A percentile compares a stretch with the other conserved stretches of the same genome.
Conservation (phyloP, 2,113 vertebrate species). For the Psilopsiagon aurifrons region DNA sequence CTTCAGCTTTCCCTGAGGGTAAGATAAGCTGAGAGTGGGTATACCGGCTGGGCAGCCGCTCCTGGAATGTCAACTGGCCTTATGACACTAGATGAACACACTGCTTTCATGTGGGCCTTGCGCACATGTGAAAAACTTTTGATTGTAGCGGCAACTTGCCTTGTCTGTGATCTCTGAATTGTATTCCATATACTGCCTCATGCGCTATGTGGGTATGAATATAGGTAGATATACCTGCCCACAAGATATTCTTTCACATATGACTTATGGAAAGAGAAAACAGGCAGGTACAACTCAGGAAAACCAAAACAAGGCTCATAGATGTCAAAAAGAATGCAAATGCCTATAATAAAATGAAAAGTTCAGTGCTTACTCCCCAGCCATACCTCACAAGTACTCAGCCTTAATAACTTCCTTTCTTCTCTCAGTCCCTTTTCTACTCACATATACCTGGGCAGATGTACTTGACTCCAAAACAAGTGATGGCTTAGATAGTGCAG, state of each 20-base stretch:
- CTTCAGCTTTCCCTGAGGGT: neutral
- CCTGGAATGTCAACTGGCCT: neutral
- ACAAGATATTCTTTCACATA: neutral
- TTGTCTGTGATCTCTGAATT: accelerated
- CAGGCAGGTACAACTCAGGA: neutral
- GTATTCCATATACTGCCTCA: neutral
- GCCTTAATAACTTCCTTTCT: neutral
- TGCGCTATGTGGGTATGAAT: neutral
- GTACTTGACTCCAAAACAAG: neutral
- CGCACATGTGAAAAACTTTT: neutral
- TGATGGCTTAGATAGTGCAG: neutral
- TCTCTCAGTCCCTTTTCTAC: neutral
- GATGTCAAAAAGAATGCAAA: neutral
- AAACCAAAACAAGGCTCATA: neutral
- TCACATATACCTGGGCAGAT: accelerated
- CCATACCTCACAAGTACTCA: neutral
- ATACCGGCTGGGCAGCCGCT: neutral
- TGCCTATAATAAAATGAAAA: neutral
- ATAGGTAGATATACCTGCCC: neutral
- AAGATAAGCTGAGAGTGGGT: accelerated
- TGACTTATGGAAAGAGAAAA: neutral
- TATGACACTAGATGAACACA: accelerated
- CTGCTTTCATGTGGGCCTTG: neutral
- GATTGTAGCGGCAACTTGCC: neutral
- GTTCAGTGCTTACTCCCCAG: neutral